Conservation (phyloP, 2,888 invertebrate genomes). For the Amphipyra berbera region DNA sequence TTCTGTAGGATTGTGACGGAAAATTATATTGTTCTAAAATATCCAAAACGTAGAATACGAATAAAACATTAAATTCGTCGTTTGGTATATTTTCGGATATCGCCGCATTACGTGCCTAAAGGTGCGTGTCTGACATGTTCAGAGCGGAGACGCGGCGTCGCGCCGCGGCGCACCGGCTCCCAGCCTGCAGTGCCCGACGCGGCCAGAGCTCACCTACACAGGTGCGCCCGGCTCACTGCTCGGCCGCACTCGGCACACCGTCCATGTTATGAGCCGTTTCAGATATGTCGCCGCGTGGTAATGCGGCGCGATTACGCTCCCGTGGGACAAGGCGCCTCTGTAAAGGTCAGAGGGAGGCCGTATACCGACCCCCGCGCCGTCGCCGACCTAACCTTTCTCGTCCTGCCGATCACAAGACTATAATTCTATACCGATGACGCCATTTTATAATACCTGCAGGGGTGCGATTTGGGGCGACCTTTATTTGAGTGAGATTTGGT, state of each 20-base stretch:
- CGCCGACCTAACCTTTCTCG: constrained; percentile 71
- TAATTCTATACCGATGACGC: constrained; percentile 69
- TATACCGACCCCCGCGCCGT: constrained; percentile 54
- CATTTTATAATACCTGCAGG: constrained; percentile 75
- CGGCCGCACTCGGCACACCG: constrained; percentile 64
- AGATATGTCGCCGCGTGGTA: constrained; percentile 70
- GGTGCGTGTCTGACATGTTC: constrained; percentile 54
- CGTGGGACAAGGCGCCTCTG: constrained; percentile 66
- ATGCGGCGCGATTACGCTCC: constrained; percentile 74
- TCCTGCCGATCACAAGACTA: constrained; percentile 69
- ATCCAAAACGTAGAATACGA: neutral
- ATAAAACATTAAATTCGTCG: neutral
- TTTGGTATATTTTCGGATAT: constrained; percentile 39
- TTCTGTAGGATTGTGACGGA: too few relatives aligned
- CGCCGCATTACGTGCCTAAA: constrained; percentile 27
- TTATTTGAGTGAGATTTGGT: constrained; percentile 70
- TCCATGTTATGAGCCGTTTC: constrained; percentile 67
- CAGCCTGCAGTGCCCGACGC: constrained; percentile 74
- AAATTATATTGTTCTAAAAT: too few relatives aligned
- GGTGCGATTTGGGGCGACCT: constrained; percentile 73
- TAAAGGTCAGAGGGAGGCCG: constrained; percentile 79
- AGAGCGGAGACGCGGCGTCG: constrained; percentile 66
- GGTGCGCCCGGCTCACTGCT: constrained; percentile 23
- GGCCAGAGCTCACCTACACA: constrained; percentile 60
- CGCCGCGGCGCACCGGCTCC: constrained; percentile 58